Conservation (phyloP, 2,888 invertebrate species). For the Dynastes hyllus region DNA sequence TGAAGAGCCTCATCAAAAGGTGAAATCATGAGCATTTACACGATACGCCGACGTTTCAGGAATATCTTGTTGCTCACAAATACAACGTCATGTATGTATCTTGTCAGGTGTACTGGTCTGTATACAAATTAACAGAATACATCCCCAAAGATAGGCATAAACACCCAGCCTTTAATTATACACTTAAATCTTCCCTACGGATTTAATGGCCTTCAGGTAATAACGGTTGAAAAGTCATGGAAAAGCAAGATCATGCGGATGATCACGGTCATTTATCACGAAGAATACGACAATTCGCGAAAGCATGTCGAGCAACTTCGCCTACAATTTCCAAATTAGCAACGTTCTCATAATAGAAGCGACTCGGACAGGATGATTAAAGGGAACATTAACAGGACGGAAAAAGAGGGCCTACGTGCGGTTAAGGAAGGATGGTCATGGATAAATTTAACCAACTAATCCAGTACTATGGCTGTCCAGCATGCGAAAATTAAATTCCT, state of each 20-base stretch:
- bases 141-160: no score
- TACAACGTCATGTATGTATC: no score
- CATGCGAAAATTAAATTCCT: slow-evolving; percentile 37
- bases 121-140: no score
- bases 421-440: slow-evolving; percentile 17
- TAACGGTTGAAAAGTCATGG: no score
- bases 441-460: slow-evolving; percentile 37
- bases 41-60: no score
- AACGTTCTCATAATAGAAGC: slow-evolving; percentile 27
- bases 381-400: slow-evolving; percentile 34
- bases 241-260: slow-evolving; percentile 7
- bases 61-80: no score
- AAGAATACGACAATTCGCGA: slow-evolving; percentile 27
- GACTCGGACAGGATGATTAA: slow-evolving; percentile 41
- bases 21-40: no score
- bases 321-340: slow-evolving; percentile 45
- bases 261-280: slow-evolving; percentile 31
- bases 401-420: slow-evolving; percentile 33
- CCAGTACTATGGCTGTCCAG: slow-evolving; percentile 17
- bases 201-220: no score
- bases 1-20: no score
- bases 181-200: no score
- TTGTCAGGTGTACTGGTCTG: no score
- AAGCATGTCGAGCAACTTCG: slow-evolving; percentile 11
- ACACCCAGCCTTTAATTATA: no score